Evolutionary conservation across 2,113 vertebrate species (phyloP).

Genomic region (Cnemophilus loriae): DNA sequence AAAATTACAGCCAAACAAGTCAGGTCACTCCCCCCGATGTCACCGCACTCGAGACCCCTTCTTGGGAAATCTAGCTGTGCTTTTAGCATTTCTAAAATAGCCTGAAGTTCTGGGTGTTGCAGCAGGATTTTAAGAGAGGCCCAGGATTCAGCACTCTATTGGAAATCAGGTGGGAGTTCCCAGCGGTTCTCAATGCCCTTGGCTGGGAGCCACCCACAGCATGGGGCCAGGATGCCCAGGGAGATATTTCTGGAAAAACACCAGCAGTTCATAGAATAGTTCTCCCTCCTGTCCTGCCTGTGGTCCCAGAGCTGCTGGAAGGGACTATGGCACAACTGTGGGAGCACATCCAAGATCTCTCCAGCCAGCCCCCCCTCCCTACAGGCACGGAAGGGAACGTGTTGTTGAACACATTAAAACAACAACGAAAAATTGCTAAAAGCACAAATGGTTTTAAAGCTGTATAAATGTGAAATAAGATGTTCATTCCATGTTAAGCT

Average conservation of each 20-base stretch:
- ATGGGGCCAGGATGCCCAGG: background rate
- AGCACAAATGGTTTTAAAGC: conserved; percentile 17
- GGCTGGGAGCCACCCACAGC: background rate
- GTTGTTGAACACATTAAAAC: background rate
- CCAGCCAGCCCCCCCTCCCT: background rate
- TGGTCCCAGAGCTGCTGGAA: background rate
- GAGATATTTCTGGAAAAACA: background rate
- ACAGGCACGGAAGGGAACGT: accelerated
- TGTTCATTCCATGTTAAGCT: conserved; percentile 19
- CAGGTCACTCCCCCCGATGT: accelerated
- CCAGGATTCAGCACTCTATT: background rate
- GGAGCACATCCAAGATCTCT: background rate
- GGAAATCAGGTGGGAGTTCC: background rate
- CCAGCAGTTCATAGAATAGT: background rate
- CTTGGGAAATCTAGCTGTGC: background rate
- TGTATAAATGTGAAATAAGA: conserved; percentile 22
- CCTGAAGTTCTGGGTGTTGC: background rate
- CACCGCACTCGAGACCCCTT: accelerated
- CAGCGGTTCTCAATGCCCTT: background rate
- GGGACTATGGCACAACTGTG: background rate
- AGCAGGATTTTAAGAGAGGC: background rate
- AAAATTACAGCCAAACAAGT: background rate
- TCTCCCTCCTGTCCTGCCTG: background rate
- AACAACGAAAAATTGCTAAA: background rate
- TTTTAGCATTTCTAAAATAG: background rate